Evolutionary conservation across 2,797 vertebrate genomes (phyloP).

Genomic region (Xenentodon cancila): DNA sequence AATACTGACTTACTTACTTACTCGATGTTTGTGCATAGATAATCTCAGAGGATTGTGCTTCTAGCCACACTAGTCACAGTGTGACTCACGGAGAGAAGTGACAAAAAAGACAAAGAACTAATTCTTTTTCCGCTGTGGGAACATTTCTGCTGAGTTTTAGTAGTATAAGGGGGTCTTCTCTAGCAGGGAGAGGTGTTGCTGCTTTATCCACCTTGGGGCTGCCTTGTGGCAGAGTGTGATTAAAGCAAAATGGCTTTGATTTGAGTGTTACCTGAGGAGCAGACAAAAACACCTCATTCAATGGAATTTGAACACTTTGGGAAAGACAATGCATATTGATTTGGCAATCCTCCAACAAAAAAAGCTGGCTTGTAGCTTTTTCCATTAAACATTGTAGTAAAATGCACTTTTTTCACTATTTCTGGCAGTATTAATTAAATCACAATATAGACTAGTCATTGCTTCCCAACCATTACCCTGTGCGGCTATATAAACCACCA

Average conservation of each 20-base stretch:
- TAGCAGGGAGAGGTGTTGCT: slow-evolving; percentile 42
- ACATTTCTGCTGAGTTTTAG: slow-evolving; percentile 10
- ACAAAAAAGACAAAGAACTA: slow-evolving; percentile 7
- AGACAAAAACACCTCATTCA: slow-evolving; percentile 49
- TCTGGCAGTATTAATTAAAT: slow-evolving; percentile 49
- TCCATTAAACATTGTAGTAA: slow-evolving; percentile 69
- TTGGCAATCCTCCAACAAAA: slow-evolving; percentile 38
- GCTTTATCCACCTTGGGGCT: slow-evolving; percentile 44
- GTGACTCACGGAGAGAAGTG: slow-evolving; percentile 4
- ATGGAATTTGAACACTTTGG: slow-evolving; percentile 28
- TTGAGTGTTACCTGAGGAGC: slow-evolving; percentile 62
- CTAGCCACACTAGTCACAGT: slow-evolving; percentile 4
- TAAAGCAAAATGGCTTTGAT: slow-evolving; percentile 71
- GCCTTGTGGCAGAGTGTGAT: slow-evolving; percentile 52
- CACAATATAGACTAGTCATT: slow-evolving; percentile 35
- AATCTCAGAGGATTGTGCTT: slow-evolving; percentile 3
- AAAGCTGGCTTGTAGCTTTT: slow-evolving; percentile 70
- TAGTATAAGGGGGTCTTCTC: slow-evolving; percentile 26
- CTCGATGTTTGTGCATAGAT: background rate
- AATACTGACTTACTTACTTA: background rate
- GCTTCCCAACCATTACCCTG: slow-evolving; percentile 9
- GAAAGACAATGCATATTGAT: slow-evolving; percentile 47
- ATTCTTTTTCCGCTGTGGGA: slow-evolving; percentile 1
- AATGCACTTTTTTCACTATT: slow-evolving; percentile 60
- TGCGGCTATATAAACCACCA: background rate